A percentile compares a stretch with the other conserved stretches of the same genome.
These are phyloP conservation scores for Coryphaenoides rupestris DNA, from an alignment of 2,113 vertebrate genomes.

Conservation along the genomic window DNA sequence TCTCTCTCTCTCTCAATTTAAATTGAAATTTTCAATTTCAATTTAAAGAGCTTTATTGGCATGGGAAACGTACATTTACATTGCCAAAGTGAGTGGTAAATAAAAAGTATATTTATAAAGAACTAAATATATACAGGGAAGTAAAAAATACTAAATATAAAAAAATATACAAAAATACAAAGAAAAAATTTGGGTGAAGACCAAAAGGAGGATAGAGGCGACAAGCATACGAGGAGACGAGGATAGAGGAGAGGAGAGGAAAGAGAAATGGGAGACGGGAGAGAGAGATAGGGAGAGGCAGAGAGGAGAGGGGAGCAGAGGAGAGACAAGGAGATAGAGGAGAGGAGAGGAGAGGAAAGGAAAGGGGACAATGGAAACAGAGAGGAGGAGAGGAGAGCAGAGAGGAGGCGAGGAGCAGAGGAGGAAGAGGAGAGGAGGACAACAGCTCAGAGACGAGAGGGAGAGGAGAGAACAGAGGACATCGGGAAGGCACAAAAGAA, in stretches of 20 bases:
- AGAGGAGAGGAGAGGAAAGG: slow-evolving; percentile 56
- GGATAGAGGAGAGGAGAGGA: slow-evolving; percentile 7
- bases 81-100: too few species aligned
- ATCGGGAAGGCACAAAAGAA: slow-evolving; percentile 8
- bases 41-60: too few species aligned
- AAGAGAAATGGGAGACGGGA: slow-evolving; percentile 41
- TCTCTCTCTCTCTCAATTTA: too few species aligned
- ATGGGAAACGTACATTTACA: too few species aligned
- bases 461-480: slow-evolving; percentile 46
- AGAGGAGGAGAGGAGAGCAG: slow-evolving; percentile 22
- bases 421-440: neutral
- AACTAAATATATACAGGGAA: too few species aligned
- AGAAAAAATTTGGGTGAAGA: neutral
- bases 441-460: slow-evolving; percentile 4
- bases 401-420: slow-evolving; percentile 76
- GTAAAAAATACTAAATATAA: too few species aligned
- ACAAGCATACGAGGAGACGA: slow-evolving; percentile 14
- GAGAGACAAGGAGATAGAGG: slow-evolving; percentile 35
- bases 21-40: too few species aligned
- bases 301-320: too few species aligned
- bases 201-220: slow-evolving; percentile 31
- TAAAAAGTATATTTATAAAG: too few species aligned
- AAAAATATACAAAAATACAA: too few species aligned
- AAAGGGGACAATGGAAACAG: too few species aligned
- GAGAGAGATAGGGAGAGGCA: slow-evolving; percentile 62